Percentiles rank a stretch among this genome's conserved stretches.
These are phyloP conservation scores for Nansenia antarctica DNA, from an alignment of 2,113 vertebrate genomes.

Conservation along the genomic window DNA sequence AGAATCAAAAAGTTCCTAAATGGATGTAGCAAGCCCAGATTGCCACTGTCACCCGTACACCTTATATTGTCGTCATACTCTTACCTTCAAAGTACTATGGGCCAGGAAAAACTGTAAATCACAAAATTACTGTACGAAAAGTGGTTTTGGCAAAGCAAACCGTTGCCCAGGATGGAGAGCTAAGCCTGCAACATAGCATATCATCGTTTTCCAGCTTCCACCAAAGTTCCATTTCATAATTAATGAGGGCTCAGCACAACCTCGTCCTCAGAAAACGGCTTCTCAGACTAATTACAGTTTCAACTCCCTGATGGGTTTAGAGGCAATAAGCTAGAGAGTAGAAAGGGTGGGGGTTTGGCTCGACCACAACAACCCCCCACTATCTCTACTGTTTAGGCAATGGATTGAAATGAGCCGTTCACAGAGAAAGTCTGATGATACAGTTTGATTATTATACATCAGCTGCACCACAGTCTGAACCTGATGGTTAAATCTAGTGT, in stretches of 20 bases:
- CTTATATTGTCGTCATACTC: not conserved
- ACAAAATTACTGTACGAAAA: not conserved
- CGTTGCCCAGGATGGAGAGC: not conserved
- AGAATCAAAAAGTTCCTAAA: too few relatives aligned
- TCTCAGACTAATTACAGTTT: conserved; percentile 39
- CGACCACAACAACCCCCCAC: too few relatives aligned
- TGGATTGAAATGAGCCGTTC: conserved; percentile 33
- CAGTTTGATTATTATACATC: conserved; percentile 9
- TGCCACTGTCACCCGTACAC: not conserved
- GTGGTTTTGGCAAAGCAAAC: not conserved
- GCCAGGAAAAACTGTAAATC: too few relatives aligned
- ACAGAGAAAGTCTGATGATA: conserved; percentile 1
- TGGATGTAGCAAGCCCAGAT: too few relatives aligned
- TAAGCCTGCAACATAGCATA: conserved; percentile 34
- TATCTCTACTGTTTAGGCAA: too few relatives aligned
- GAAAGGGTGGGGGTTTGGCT: too few relatives aligned
- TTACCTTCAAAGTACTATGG: not conserved
- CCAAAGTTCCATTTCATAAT: conserved; percentile 51
- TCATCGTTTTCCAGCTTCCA: conserved; percentile 44
- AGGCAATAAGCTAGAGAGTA: too few relatives aligned
- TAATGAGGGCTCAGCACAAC: conserved; percentile 47
- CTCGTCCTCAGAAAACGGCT: too few relatives aligned
- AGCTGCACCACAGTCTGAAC: not conserved
- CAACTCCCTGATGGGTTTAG: too few relatives aligned
- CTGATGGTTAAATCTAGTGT: not conserved